phyloP scores from a whole-genome alignment of 2,888 invertebrate genomes.

The Agriopis leucophaearia region DNA sequence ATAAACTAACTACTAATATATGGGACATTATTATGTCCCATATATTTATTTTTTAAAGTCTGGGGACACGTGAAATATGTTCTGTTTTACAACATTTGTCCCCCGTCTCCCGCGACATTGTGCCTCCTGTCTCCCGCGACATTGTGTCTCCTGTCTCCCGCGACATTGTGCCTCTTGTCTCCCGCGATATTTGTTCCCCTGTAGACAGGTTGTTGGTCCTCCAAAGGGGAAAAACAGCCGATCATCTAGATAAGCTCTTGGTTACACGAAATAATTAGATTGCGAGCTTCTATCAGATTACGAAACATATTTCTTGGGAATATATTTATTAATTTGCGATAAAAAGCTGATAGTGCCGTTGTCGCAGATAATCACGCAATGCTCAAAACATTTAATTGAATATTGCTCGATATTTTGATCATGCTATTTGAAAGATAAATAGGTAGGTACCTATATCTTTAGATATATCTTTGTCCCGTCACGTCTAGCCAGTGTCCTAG shows the following conservation, averaged over 20 bases:
- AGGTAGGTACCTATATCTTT: no score
- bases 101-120: no score
- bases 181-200: no score
- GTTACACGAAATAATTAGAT: slow-evolving; percentile 27
- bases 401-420: slow-evolving; percentile 27
- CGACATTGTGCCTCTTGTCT: no score
- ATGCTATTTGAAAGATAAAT: not conserved
- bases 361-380: slow-evolving; percentile 29
- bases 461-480: not conserved
- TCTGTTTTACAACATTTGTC: no score
- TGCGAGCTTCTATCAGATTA: slow-evolving; percentile 31
- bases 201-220: not conserved
- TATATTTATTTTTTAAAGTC: no score
- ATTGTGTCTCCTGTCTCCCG: no score
- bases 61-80: not conserved
- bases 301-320: slow-evolving; percentile 36
- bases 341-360: slow-evolving; percentile 33
- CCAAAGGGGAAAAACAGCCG: slow-evolving; percentile 2
- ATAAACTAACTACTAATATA: no score
- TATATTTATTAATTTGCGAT: slow-evolving; percentile 31
- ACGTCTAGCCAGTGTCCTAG: no score
- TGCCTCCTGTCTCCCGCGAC: no score
- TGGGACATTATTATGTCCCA: no score
- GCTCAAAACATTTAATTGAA: slow-evolving; percentile 26
- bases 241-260: slow-evolving; percentile 17